phyloP scores from a whole-genome alignment of 2,113 vertebrate genomes.

The Dasypus novemcinctus region DNA sequence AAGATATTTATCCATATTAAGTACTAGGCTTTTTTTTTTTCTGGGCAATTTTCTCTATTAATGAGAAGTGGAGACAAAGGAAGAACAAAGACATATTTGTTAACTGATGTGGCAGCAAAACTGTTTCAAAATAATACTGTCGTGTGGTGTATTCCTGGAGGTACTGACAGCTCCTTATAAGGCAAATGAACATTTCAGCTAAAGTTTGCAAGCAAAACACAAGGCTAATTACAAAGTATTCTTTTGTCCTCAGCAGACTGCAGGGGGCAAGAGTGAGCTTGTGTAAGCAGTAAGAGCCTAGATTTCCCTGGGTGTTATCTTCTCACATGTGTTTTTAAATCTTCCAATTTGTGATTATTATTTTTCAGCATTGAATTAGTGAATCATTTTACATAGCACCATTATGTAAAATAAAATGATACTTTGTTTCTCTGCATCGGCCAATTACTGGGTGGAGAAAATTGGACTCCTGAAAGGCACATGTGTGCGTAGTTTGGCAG shows the following conservation, averaged over 20 bases:
- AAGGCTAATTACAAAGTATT: conserved; percentile 19
- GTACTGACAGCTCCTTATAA: conserved; percentile 73
- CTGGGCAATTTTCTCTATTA: conserved; percentile 49
- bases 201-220: conserved; percentile 65
- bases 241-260: conserved; percentile 73
- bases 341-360: conserved; percentile 67
- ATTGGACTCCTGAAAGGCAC: conserved; percentile 63
- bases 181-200: conserved; percentile 69
- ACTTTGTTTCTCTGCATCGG: conserved; percentile 74
- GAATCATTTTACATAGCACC: conserved; percentile 67
- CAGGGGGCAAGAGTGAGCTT: conserved; percentile 85
- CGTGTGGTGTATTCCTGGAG: conserved; percentile 54
- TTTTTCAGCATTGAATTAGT: conserved; percentile 74
- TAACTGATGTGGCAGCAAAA: conserved; percentile 50
- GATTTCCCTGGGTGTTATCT: conserved; percentile 55
- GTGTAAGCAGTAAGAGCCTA: conserved; percentile 19
- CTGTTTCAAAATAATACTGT: conserved; percentile 69
- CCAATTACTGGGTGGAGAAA: conserved; percentile 72
- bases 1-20: conserved; percentile 45
- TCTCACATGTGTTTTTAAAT: conserved; percentile 61
- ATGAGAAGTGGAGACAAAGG: conserved; percentile 49
- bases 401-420: conserved; percentile 76
- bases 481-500: conserved; percentile 53
- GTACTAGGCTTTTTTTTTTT: conserved; percentile 30
- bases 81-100: conserved; percentile 40